Evolutionary conservation across 1,140 invertebrate genomes (phyloP).

Genomic region (Drosophila navojoa): DNA sequence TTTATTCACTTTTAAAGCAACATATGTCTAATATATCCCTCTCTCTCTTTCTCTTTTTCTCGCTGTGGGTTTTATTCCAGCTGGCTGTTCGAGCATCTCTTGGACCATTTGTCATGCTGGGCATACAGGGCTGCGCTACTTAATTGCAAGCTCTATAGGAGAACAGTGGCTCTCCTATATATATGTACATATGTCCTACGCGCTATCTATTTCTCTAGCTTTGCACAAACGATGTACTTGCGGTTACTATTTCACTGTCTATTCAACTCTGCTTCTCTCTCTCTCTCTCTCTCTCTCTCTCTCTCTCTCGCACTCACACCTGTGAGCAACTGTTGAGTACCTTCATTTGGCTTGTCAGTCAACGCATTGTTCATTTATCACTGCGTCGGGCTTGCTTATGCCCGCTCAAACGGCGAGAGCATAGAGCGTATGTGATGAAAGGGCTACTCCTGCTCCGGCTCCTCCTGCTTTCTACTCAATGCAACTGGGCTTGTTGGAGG

Average conservation of each 20-base stretch:
- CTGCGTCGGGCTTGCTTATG: conserved; percentile 55
- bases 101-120: conserved; percentile 29
- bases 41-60: background rate
- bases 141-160: conserved; percentile 44
- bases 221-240: conserved; percentile 42
- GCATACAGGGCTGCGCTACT: conserved; percentile 7
- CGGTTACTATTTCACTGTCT: conserved; percentile 10
- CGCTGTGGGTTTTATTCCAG: background rate
- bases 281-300: background rate
- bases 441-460: background rate
- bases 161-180: conserved; percentile 20
- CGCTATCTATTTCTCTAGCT: conserved; percentile 1
- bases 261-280: background rate
- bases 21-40: background rate
- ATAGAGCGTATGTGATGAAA: conserved; percentile 61
- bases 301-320: background rate
- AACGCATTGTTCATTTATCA: conserved; percentile 66
- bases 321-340: conserved; percentile 34
- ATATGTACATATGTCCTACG: background rate
- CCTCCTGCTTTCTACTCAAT: background rate
- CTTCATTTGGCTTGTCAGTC: conserved; percentile 72
- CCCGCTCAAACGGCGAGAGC: conserved; percentile 27
- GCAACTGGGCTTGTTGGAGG: conserved; percentile 23
- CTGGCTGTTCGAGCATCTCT: conserved; percentile 6
- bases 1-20: background rate